Percentiles rank a stretch among this genome's conserved stretches.
These are phyloP conservation scores for Plectropomus leopardus DNA, from an alignment of 2,113 vertebrate species.

Conservation along the genomic window DNA sequence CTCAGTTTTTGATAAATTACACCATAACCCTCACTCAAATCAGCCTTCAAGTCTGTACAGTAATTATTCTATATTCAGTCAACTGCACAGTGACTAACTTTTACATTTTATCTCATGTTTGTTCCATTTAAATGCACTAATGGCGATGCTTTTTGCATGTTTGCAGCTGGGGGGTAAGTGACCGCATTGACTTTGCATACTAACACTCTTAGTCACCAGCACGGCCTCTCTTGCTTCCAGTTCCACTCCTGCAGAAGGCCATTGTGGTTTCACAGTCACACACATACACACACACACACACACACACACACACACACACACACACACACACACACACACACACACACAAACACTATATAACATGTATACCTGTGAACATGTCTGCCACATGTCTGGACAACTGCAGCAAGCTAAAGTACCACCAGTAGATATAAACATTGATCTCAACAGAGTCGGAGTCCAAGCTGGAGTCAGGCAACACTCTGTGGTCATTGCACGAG, in stretches of 20 bases:
- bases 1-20: neutral
- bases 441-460: constrained; percentile 31
- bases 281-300: neutral
- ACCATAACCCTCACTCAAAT: too few species aligned
- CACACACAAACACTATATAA: constrained; percentile 10
- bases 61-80: neutral
- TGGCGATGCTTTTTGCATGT: constrained; percentile 1
- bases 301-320: neutral
- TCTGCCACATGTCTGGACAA: constrained; percentile 27
- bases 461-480: neutral
- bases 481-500: constrained; percentile 2
- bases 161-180: neutral
- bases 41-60: constrained; percentile 9
- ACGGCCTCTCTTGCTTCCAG: neutral
- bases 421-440: constrained; percentile 49
- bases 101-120: too few species aligned
- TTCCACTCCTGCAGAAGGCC: constrained; percentile 22
- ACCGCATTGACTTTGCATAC: neutral
- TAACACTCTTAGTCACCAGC: neutral
- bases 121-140: neutral
- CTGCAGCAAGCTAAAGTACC: constrained; percentile 16
- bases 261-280: neutral
- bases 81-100: neutral
- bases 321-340: neutral
- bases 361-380: constrained; percentile 22